phyloP scores from a whole-genome alignment of 2,888 invertebrate species.

The Pedicia rivosa region DNA sequence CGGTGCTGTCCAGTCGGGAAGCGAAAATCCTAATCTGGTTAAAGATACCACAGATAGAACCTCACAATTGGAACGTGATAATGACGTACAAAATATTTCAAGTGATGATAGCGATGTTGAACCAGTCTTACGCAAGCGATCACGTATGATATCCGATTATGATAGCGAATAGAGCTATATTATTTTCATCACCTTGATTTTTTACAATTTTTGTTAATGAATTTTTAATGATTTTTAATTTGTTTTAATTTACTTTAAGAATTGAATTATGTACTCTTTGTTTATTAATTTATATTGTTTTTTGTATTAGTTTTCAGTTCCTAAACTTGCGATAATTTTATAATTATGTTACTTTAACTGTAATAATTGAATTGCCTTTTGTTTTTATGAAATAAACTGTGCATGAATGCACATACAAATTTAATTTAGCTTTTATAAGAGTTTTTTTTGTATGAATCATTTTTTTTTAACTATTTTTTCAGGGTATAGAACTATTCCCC shows the following conservation, averaged over 20 bases:
- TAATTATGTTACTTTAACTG: not conserved
- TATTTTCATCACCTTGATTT: not conserved
- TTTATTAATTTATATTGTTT: not conserved
- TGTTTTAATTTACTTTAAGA: not conserved
- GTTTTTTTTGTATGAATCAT: not conserved
- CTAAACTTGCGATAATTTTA: not conserved
- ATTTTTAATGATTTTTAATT: slow-evolving; percentile 1
- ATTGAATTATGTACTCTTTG: not conserved
- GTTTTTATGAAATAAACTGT: slow-evolving; percentile 2
- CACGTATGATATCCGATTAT: slow-evolving; percentile 1
- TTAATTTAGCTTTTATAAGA: not conserved
- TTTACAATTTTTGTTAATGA: no score
- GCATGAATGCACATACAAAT: slow-evolving; percentile 1
- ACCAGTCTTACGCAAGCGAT: not conserved
- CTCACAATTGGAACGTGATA: slow-evolving; percentile 6
- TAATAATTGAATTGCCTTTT: slow-evolving; percentile 1
- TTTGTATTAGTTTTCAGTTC: not conserved
- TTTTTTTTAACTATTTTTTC: not conserved
- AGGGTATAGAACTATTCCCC: slow-evolving; percentile 1
- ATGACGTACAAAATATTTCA: slow-evolving; percentile 1
- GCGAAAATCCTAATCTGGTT: slow-evolving; percentile 4
- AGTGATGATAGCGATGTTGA: not conserved
- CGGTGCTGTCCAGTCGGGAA: not conserved
- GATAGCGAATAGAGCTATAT: not conserved
- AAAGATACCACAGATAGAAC: slow-evolving; percentile 4